These are phyloP conservation scores for Perizoma affinitatum DNA, from an alignment of 2,888 invertebrate genomes.

Conservation along the genomic window DNA sequence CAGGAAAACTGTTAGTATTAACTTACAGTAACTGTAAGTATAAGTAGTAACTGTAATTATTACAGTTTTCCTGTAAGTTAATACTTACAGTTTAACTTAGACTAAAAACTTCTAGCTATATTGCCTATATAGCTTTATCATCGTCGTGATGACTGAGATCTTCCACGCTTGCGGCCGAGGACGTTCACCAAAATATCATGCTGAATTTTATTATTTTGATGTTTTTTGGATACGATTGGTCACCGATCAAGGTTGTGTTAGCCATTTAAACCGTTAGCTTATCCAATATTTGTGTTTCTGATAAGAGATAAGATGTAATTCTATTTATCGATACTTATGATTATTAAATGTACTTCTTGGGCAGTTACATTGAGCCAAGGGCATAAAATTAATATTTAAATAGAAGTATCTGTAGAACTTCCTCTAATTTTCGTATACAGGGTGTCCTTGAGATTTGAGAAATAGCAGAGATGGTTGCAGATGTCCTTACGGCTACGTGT, in stretches of 20 bases:
- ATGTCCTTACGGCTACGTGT: too few species aligned
- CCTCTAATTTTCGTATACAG: neutral
- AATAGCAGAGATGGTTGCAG: too few species aligned
- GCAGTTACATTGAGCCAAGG: neutral
- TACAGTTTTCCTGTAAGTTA: neutral
- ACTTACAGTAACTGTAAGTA: neutral
- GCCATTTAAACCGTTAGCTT: constrained; percentile 4
- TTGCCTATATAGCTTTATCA: too few species aligned
- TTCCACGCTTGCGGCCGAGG: too few species aligned
- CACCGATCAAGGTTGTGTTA: neutral
- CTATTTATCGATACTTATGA: neutral
- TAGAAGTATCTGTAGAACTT: neutral
- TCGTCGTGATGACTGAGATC: too few species aligned
- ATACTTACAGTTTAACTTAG: neutral
- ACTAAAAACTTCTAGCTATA: too few species aligned
- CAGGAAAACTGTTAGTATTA: too few species aligned
- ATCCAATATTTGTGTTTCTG: constrained; percentile 10
- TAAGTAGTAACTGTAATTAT: too few species aligned
- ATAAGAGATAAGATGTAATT: constrained; percentile 2
- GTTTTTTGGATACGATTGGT: too few species aligned
- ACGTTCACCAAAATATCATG: too few species aligned
- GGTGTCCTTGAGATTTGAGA: too few species aligned
- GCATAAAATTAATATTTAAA: neutral
- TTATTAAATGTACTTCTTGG: neutral
- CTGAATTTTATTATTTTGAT: too few species aligned